Conservation (phyloP, 2,888 invertebrate species). For the Aphodius sticticus region DNA sequence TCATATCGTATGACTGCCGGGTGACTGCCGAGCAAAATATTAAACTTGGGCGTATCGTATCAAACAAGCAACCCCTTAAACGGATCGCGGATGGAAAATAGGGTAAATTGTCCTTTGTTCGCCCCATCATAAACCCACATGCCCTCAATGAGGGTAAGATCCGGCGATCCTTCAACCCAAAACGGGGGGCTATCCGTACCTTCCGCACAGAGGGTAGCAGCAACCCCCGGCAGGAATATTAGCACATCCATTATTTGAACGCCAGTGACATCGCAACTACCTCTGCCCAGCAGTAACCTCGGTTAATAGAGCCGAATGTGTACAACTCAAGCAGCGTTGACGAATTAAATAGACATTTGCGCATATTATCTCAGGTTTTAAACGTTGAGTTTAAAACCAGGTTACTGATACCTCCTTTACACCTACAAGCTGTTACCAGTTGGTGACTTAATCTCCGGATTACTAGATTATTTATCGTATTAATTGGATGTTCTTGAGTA, state of each 20-base stretch:
- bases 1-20: no score
- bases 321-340: background rate
- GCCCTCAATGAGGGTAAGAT: background rate
- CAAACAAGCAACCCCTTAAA: background rate
- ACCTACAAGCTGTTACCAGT: background rate
- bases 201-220: background rate
- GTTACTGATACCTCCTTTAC: background rate
- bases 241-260: background rate
- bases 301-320: no score
- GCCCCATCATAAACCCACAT: background rate
- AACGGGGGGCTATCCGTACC: background rate
- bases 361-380: background rate
- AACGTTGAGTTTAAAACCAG: background rate
- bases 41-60: background rate
- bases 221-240: background rate
- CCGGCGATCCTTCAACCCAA: background rate
- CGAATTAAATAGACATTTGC: background rate
- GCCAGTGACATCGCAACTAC: no score
- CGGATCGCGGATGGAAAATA: background rate
- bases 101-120: conserved; percentile 4
- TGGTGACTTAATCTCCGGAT: background rate
- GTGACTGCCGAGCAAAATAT: no score
- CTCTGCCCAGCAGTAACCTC: no score
- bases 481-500: background rate
- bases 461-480: background rate